Evolutionary conservation across 2,797 vertebrate species (phyloP).

Genomic region (Acanthiza pusilla): DNA sequence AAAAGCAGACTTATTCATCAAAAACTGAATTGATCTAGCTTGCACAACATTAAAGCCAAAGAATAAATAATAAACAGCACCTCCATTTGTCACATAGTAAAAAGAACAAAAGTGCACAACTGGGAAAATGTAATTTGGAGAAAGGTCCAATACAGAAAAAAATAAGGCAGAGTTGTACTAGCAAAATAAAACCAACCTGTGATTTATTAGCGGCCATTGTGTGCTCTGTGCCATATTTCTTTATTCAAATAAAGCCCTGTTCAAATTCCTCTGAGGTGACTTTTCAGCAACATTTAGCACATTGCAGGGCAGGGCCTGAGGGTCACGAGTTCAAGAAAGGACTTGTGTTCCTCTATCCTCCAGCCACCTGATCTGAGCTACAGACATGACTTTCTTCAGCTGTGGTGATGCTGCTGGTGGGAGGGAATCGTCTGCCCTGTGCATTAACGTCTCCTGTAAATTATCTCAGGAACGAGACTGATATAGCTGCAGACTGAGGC

Average conservation of each 20-base stretch:
- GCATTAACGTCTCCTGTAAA: neutral
- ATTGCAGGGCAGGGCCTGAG: neutral
- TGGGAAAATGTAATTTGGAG: constrained; percentile 56
- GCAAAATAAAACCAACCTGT: neutral
- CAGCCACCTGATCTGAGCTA: constrained; percentile 8
- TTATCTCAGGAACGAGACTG: neutral
- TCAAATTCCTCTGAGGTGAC: constrained; percentile 24
- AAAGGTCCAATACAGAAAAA: neutral
- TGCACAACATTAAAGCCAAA: constrained; percentile 43
- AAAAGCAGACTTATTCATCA: constrained; percentile 59
- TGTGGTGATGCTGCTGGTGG: neutral
- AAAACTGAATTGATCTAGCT: constrained; percentile 53
- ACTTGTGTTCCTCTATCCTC: constrained; percentile 5
- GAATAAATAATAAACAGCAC: constrained; percentile 61
- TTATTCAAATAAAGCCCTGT: constrained; percentile 44
- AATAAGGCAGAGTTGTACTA: constrained; percentile 19
- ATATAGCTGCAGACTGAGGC: neutral
- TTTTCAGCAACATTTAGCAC: constrained; percentile 36
- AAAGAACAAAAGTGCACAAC: constrained; percentile 54
- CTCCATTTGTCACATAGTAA: constrained; percentile 55
- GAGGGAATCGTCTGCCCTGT: neutral
- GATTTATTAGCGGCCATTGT: constrained; percentile 49
- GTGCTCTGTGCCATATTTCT: constrained; percentile 23
- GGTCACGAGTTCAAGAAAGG: constrained; percentile 32
- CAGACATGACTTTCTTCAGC: constrained; percentile 9